Evolutionary conservation across 2,888 invertebrate genomes (phyloP).

Genomic region (Agrypnus murinus): DNA sequence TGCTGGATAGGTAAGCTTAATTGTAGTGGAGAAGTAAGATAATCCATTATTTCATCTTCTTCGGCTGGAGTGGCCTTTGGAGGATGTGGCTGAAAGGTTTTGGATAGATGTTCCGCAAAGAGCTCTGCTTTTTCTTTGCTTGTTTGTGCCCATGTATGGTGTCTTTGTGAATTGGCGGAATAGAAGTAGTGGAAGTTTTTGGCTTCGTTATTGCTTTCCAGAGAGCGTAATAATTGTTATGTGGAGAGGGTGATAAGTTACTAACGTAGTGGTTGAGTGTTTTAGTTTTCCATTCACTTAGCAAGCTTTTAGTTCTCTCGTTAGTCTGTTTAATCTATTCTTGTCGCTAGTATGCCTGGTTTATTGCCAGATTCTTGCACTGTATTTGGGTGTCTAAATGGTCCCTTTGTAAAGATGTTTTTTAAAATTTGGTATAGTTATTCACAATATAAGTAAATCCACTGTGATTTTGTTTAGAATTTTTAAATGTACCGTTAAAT

Average conservation of each 20-base stretch:
- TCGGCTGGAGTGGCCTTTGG: neutral
- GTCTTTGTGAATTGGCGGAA: slow-evolving; percentile 4
- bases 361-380: slow-evolving; percentile 38
- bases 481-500: too few species aligned
- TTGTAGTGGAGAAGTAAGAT: slow-evolving; percentile 6
- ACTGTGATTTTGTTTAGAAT: too few species aligned
- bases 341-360: slow-evolving; percentile 18
- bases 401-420: too few species aligned
- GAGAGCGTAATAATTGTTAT: slow-evolving; percentile 6
- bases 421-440: too few species aligned
- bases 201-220: slow-evolving; percentile 30
- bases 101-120: too few species aligned
- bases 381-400: too few species aligned
- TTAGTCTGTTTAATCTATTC: too few species aligned
- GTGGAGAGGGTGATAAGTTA: neutral
- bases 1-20: neutral
- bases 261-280: slow-evolving; percentile 38
- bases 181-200: too few species aligned
- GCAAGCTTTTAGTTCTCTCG: slow-evolving; percentile 38
- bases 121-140: too few species aligned
- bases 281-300: slow-evolving; percentile 29
- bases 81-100: neutral
- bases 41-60: neutral
- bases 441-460: too few species aligned
- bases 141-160: slow-evolving; percentile 29